Percentiles rank a stretch among this genome's conserved stretches.
Conservation (phyloP, 2,113 vertebrate genomes). For the Typhlomys cinereus region DNA sequence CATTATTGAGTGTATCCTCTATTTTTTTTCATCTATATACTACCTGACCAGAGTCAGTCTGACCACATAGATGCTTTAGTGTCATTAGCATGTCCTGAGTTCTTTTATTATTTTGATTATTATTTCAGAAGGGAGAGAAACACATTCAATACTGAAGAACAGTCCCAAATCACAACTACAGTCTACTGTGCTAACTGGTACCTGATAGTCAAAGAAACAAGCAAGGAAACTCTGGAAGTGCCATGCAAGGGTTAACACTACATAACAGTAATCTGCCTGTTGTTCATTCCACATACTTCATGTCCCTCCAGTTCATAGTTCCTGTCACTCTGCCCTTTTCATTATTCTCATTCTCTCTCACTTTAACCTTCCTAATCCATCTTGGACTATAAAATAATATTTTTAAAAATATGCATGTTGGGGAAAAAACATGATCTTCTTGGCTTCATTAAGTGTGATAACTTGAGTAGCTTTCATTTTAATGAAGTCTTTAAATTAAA, state of each 20-base stretch:
- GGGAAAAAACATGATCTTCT: neutral
- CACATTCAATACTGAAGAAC: conserved; percentile 22
- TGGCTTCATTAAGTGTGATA: neutral
- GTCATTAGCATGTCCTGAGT: neutral
- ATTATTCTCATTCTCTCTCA: neutral
- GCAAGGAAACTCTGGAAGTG: neutral
- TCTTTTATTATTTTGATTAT: neutral
- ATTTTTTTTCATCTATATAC: neutral
- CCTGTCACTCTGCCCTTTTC: neutral
- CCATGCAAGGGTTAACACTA: neutral
- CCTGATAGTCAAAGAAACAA: conserved; percentile 12
- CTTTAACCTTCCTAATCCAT: neutral
- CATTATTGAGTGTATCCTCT: accelerated
- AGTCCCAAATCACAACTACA: neutral
- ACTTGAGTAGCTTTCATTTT: neutral
- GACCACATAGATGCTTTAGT: neutral
- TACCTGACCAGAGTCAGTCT: neutral
- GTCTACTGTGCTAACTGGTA: neutral
- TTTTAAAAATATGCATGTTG: neutral
- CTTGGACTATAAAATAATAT: neutral
- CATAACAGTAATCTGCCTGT: neutral
- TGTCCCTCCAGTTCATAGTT: neutral
- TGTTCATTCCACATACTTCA: neutral
- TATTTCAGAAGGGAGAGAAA: neutral
- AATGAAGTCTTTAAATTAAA: conserved; percentile 40